Conservation (phyloP, 2,797 vertebrate genomes). For the Botia almorhae region DNA sequence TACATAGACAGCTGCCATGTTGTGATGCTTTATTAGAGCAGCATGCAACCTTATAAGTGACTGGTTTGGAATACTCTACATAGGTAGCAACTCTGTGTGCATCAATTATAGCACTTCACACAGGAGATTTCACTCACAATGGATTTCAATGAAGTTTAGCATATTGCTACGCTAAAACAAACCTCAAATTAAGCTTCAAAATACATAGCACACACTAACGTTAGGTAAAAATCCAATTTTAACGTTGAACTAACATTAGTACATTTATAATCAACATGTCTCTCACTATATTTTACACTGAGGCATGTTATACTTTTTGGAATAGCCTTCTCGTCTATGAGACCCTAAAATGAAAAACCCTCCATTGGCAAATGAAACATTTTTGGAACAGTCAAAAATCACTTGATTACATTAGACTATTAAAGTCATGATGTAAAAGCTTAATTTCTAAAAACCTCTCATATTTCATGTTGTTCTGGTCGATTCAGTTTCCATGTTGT, state of each 20-base stretch:
- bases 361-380: neutral
- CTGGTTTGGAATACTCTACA: neutral
- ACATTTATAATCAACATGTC: too few relatives aligned
- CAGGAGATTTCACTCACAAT: too few relatives aligned
- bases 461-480: constrained; percentile 11
- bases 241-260: too few relatives aligned
- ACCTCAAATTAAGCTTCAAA: neutral
- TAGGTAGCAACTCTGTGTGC: neutral
- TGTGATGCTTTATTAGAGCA: too few relatives aligned
- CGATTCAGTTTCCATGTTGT: neutral
- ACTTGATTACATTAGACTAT: too few relatives aligned
- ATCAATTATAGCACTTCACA: too few relatives aligned
- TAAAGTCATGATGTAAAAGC: neutral
- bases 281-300: too few relatives aligned
- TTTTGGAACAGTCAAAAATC: neutral
- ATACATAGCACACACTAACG: neutral
- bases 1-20: neutral
- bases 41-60: neutral
- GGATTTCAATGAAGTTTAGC: neutral
- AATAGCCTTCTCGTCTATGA: neutral
- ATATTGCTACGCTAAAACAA: neutral
- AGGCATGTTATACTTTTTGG: too few relatives aligned
- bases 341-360: neutral
- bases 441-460: neutral
- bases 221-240: too few relatives aligned